Conservation (phyloP, 1,140 invertebrate genomes). For the Drosophila nigrodunni region DNA sequence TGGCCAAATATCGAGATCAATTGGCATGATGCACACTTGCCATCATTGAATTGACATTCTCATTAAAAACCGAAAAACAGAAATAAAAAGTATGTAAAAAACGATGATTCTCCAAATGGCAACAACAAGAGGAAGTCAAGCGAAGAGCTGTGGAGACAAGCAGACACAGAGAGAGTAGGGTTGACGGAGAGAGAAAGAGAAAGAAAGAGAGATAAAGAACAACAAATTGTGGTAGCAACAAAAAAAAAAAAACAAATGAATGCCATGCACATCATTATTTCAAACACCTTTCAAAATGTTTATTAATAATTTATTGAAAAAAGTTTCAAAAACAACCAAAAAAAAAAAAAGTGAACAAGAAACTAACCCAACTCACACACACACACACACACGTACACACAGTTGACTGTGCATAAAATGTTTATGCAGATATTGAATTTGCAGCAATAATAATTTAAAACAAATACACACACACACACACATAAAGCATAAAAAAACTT, state of each 20-base stretch:
- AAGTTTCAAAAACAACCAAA: slow-evolving; percentile 50
- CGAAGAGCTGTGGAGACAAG: neutral
- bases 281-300: slow-evolving; percentile 48
- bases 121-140: neutral
- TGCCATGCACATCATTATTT: slow-evolving; percentile 54
- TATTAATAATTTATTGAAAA: slow-evolving; percentile 54
- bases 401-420: neutral
- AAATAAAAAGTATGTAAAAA: slow-evolving; percentile 6
- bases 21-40: slow-evolving; percentile 90
- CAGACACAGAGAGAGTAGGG: neutral
- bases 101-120: neutral
- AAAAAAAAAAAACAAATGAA: neutral
- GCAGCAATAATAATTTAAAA: slow-evolving; percentile 30
- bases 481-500: slow-evolving; percentile 25
- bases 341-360: slow-evolving; percentile 30
- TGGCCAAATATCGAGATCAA: slow-evolving; percentile 95
- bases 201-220: neutral
- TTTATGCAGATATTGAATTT: slow-evolving; percentile 32
- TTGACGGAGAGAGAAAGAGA: neutral
- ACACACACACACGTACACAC: slow-evolving; percentile 9
- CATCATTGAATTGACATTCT: slow-evolving; percentile 90
- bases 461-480: slow-evolving; percentile 11
- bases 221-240: neutral
- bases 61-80: slow-evolving; percentile 12
- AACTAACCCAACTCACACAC: slow-evolving; percentile 37